phyloP scores from a whole-genome alignment of 1,140 invertebrate genomes.

The Papilio aristodemus region DNA sequence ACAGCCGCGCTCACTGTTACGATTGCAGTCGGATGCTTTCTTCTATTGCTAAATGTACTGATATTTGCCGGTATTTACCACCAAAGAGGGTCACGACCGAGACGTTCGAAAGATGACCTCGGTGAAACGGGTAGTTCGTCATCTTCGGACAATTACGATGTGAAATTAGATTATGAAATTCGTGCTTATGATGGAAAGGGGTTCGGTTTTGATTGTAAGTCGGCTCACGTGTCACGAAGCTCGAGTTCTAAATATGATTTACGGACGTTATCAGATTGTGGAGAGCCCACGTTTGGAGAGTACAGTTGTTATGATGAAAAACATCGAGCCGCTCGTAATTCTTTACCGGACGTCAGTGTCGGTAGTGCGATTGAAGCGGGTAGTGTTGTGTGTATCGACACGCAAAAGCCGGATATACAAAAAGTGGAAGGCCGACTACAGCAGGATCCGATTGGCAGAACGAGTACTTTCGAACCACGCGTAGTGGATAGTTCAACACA shows the following conservation, averaged over 20 bases:
- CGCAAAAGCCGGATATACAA: slow-evolving; percentile 80
- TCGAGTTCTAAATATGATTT: slow-evolving; percentile 78
- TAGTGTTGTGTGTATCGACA: slow-evolving; percentile 76
- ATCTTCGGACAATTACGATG: slow-evolving; percentile 81
- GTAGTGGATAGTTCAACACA: slow-evolving; percentile 77
- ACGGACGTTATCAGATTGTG: slow-evolving; percentile 79
- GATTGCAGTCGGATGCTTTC: slow-evolving; percentile 93
- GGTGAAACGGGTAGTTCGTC: slow-evolving; percentile 86
- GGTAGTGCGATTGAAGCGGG: slow-evolving; percentile 80
- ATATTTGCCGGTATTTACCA: slow-evolving; percentile 97
- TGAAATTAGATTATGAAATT: slow-evolving; percentile 82
- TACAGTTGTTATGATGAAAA: slow-evolving; percentile 85
- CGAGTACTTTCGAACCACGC: slow-evolving; percentile 75
- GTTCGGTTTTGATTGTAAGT: slow-evolving; percentile 81
- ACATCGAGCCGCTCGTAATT: slow-evolving; percentile 78
- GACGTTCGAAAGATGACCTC: slow-evolving; percentile 88
- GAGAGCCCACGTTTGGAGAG: slow-evolving; percentile 81
- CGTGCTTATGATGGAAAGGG: slow-evolving; percentile 82
- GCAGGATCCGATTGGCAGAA: slow-evolving; percentile 63
- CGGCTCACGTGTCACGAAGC: slow-evolving; percentile 65
- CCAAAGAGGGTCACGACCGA: slow-evolving; percentile 85
- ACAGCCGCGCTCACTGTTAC: slow-evolving; percentile 95
- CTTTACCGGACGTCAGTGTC: slow-evolving; percentile 85
- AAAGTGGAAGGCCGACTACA: slow-evolving; percentile 74
- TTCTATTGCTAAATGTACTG: slow-evolving; percentile 93